Evolutionary conservation across 2,888 invertebrate species (phyloP), one percentile per base, ranked within the genome.

Genomic region (Drosophila emarginata): DNA sequence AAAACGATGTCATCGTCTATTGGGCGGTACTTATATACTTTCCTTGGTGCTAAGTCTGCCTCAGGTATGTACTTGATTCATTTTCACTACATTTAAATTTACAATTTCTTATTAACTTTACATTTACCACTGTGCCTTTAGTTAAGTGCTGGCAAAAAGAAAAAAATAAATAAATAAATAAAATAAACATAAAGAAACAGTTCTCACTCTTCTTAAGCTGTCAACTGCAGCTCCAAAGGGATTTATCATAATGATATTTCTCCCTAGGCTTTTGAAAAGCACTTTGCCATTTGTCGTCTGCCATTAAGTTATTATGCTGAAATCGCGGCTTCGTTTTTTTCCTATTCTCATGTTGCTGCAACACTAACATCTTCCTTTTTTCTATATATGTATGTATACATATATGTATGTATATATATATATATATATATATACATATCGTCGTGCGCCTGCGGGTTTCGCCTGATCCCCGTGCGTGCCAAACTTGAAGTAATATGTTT

Each of bases 21-120:
- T 97, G 26, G 93, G 93, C 1, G 91, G 94, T 45, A 95, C 95
- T n/a, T 97, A 96, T 94, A 91, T 94, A 4, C 90, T 96, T 54
- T 96, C 96, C 80, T 93, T 95, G 64, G 64, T 96, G n/a, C 93
- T 96, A 57, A 96, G 96, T 89, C 91, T 95, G 85, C 97, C 97
- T 18, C 97, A 97, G 95, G 97, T 97, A 91, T 94, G 94, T 32
- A 32, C 7, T 32, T 32, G 32, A 32, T 32, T 9, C 32, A 32
- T 32, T 9, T 32, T 32, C 32, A 9, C 1, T 9, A 32, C 26
- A 26, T 26, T 26, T 1, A 32, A 32, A 9, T 32, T 32, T 32
- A 32, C 11, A 11, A 32, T 32, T 32, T 45, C 37, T 37, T 37
- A n/a, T 37, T 45, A 18, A 18, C 18, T 45, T 45, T 45, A 45